Evolutionary conservation across 2,113 vertebrate species (phyloP).

Genomic region (Atrichornis clamosus): DNA sequence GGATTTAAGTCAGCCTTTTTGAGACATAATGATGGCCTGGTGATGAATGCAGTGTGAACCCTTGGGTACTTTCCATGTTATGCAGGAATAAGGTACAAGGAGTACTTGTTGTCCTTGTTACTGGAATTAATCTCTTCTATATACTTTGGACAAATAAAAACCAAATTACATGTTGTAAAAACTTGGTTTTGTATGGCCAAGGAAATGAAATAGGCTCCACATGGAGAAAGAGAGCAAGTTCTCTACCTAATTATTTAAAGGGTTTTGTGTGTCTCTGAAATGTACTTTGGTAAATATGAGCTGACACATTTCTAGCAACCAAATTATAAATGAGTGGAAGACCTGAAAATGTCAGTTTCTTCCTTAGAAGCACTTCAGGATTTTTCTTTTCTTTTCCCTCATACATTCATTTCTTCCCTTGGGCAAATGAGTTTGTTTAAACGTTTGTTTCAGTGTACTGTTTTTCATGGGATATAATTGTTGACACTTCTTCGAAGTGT

Average conservation of each 20-base stretch:
- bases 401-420: background rate
- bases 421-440: slow-evolving; percentile 4
- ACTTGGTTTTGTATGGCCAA: background rate
- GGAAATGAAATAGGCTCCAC: background rate
- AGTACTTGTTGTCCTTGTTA: background rate
- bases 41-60: background rate
- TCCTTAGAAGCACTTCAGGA: slow-evolving; percentile 10
- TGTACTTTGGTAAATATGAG: background rate
- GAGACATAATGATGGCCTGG: background rate
- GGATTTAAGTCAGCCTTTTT: background rate
- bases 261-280: background rate
- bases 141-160: background rate
- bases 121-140: background rate
- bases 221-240: background rate
- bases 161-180: background rate
- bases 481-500: background rate
- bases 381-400: background rate
- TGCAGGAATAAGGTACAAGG: background rate
- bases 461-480: background rate
- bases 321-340: slow-evolving; percentile 57
- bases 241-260: slow-evolving; percentile 2
- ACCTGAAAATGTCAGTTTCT: slow-evolving; percentile 58
- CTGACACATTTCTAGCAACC: slow-evolving; percentile 25
- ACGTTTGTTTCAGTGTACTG: background rate
- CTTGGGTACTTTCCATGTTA: background rate